A percentile compares a stretch with the other conserved stretches of the same genome.
phyloP scores from a whole-genome alignment of 2,888 invertebrate genomes.

The Troides helena region DNA sequence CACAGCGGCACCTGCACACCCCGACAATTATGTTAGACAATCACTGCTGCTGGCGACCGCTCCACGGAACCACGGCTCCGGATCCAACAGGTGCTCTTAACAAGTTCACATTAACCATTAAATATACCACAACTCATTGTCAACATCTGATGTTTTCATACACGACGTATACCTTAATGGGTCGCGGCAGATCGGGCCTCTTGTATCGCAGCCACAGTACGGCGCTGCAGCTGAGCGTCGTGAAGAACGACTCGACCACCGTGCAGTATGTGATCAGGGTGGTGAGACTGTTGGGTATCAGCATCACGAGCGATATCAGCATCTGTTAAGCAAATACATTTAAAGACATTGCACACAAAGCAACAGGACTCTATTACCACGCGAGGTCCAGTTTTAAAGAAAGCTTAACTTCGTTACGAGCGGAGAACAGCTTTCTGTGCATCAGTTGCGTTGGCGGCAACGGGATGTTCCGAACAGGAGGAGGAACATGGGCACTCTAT shows the following conservation, averaged over 20 bases:
- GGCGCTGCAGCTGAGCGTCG: slow-evolving; percentile 91
- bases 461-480: no score
- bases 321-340: not conserved
- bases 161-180: slow-evolving; percentile 84
- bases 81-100: no score
- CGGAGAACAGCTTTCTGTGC: no score
- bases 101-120: no score
- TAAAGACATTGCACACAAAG: not conserved
- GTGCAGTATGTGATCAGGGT: slow-evolving; percentile 94
- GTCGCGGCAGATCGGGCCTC: slow-evolving; percentile 87
- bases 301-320: slow-evolving; percentile 89
- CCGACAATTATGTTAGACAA: no score
- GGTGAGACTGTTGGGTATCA: slow-evolving; percentile 91
- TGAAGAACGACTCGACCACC: slow-evolving; percentile 95
- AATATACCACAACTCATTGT: no score
- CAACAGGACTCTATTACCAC: not conserved
- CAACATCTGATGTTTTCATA: no score
- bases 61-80: not conserved
- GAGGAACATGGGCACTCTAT: no score
- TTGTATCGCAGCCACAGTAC: slow-evolving; percentile 91
- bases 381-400: not conserved
- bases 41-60: not conserved
- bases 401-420: no score
- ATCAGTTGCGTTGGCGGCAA: no score
- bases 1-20: slow-evolving; percentile 82